Conservation (phyloP, 2,797 vertebrate species). For the Takifugu ocellatus region DNA sequence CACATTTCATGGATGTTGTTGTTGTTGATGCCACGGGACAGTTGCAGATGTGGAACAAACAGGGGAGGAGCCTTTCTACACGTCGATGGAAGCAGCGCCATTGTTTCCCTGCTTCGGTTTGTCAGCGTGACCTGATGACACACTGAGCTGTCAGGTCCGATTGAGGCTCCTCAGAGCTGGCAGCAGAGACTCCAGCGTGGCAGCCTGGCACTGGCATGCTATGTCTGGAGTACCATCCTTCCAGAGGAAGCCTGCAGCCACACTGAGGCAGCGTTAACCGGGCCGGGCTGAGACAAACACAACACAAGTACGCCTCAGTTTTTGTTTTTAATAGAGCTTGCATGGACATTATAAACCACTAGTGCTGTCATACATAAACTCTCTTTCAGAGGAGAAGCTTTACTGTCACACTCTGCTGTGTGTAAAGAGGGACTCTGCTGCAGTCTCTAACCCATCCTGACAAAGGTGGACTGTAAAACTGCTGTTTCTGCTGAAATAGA, state of each 20-base stretch:
- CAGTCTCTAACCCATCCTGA: conserved; percentile 60
- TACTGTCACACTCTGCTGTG: conserved; percentile 9
- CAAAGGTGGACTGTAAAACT: conserved; percentile 58
- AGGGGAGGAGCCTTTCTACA: background rate
- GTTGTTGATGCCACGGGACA: too few species aligned
- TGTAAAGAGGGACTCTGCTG: conserved; percentile 32
- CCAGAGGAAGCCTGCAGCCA: conserved; percentile 26
- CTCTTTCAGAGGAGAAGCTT: background rate
- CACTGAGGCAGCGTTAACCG: conserved; percentile 21
- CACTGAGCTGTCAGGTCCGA: conserved; percentile 67
- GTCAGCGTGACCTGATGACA: conserved; percentile 64
- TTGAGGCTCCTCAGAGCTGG: conserved; percentile 56
- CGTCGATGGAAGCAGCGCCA: conserved; percentile 4
- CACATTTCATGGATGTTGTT: too few species aligned
- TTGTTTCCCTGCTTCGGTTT: conserved; percentile 32
- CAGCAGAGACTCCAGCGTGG: conserved; percentile 43
- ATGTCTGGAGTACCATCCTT: conserved; percentile 27
- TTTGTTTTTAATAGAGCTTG: conserved; percentile 3
- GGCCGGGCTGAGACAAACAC: conserved; percentile 16
- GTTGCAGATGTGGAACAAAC: background rate
- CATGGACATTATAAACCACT: conserved; percentile 11
- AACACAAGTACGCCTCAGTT: conserved; percentile 2
- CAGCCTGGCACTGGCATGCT: conserved; percentile 36
- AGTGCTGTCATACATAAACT: conserved; percentile 17
- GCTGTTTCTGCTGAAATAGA: conserved; percentile 54